A percentile compares a stretch with the other conserved stretches of the same genome.
Evolutionary conservation across 2,113 vertebrate species (phyloP).

Genomic region (Corythaixoides concolor): DNA sequence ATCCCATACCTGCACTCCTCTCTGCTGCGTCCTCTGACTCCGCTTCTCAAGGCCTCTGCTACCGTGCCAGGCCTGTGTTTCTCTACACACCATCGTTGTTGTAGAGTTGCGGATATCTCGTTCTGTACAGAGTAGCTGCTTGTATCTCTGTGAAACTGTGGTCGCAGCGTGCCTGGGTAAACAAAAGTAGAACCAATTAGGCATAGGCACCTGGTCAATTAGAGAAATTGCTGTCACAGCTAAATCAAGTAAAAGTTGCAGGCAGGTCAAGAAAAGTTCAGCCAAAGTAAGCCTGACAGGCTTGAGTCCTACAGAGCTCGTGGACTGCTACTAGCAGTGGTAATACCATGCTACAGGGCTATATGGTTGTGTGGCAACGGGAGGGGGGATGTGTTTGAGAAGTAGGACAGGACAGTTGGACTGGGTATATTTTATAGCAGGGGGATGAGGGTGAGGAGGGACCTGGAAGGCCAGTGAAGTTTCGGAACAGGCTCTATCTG

Average conservation of each 20-base stretch:
- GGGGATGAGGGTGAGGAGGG: not conserved
- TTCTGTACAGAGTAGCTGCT: not conserved
- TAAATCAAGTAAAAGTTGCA: not conserved
- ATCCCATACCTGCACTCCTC: rapidly evolving
- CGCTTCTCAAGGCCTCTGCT: not conserved
- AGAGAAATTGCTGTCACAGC: not conserved
- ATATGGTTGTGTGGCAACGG: rapidly evolving
- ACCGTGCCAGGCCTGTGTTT: not conserved
- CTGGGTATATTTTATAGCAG: not conserved
- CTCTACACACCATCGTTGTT: rapidly evolving
- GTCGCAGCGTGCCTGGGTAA: not conserved
- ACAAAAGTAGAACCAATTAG: not conserved
- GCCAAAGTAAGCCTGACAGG: not conserved
- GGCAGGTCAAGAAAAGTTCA: conserved; percentile 5
- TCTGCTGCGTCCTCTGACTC: not conserved
- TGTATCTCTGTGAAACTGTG: not conserved
- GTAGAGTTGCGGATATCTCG: not conserved
- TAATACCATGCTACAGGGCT: not conserved
- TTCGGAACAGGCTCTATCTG: not conserved
- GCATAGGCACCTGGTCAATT: not conserved
- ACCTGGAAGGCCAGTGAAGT: not conserved
- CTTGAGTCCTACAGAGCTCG: not conserved
- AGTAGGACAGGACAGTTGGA: not conserved
- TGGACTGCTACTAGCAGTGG: not conserved
- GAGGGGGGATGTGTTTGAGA: not conserved